phyloP scores from a whole-genome alignment of 2,888 invertebrate species.

The Tortricodes alternella region DNA sequence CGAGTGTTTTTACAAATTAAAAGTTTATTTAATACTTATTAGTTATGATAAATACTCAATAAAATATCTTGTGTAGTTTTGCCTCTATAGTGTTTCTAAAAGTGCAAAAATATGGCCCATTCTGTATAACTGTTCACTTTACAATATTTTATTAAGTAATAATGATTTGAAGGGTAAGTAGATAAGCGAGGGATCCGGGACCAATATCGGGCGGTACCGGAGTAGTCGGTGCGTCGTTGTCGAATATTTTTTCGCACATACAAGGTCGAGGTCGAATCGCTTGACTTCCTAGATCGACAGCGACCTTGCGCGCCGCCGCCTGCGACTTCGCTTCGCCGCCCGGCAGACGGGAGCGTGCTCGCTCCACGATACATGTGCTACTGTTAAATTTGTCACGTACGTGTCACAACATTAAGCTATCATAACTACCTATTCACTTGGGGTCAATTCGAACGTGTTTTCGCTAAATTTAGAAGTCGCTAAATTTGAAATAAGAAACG shows the following conservation, averaged over 20 bases:
- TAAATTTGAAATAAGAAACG: no score
- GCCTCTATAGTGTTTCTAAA: no score
- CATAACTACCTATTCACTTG: conserved; percentile 9
- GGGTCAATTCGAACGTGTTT: no score
- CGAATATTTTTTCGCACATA: conserved; percentile 75
- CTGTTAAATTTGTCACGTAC: conserved; percentile 27
- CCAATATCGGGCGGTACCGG: conserved; percentile 34
- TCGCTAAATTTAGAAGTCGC: no score
- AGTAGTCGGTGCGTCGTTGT: conserved; percentile 53
- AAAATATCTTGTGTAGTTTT: no score
- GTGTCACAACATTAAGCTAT: conserved; percentile 15
- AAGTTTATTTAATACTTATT: no score
- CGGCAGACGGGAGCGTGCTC: conserved; percentile 19
- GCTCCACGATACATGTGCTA: conserved; percentile 7
- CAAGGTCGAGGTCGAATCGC: conserved; percentile 77
- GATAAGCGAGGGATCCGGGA: background rate
- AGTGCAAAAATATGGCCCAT: no score
- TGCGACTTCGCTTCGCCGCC: conserved; percentile 40
- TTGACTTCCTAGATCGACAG: conserved; percentile 77
- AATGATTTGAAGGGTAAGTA: no score
- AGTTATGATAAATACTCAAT: no score
- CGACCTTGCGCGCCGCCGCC: conserved; percentile 51
- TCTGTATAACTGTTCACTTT: no score
- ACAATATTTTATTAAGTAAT: no score
- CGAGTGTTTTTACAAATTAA: no score